Evolutionary conservation across 1,140 invertebrate genomes (phyloP).

Genomic region (Hypothenemus hampei): DNA sequence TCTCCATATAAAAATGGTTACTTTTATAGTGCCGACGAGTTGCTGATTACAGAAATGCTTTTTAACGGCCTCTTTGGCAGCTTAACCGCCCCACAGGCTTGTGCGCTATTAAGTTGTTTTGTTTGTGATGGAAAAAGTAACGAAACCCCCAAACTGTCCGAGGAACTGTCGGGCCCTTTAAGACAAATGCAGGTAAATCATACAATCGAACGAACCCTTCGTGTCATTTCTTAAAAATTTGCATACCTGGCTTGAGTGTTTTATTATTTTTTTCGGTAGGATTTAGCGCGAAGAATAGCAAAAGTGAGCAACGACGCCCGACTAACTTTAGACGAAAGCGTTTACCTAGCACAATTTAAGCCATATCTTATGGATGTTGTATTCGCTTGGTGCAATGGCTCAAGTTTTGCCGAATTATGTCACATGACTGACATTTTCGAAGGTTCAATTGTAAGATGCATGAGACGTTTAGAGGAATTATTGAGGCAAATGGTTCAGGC

Average conservation of each 20-base stretch:
- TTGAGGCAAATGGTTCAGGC: conserved; percentile 93
- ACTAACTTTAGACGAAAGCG: conserved; percentile 83
- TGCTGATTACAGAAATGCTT: conserved; percentile 97
- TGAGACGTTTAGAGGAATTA: conserved; percentile 94
- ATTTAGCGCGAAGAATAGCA: conserved; percentile 84
- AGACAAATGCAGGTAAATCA: conserved; percentile 75
- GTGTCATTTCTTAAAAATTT: not conserved
- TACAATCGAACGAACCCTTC: too few species aligned
- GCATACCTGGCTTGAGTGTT: not conserved
- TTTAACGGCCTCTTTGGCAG: conserved; percentile 95
- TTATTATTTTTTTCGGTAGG: conserved; percentile 52
- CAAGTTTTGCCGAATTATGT: conserved; percentile 87
- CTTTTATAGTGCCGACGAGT: conserved; percentile 83
- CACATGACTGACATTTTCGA: conserved; percentile 99
- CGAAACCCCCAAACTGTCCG: conserved; percentile 76
- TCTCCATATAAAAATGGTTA: conserved; percentile 4
- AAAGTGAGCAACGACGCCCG: conserved; percentile 89
- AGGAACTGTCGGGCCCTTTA: conserved; percentile 82
- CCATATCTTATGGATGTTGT: conserved; percentile 98
- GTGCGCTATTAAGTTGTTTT: conserved; percentile 91
- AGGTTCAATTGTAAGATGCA: conserved; percentile 96
- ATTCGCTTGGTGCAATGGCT: conserved; percentile 91
- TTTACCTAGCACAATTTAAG: conserved; percentile 90
- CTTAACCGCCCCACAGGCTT: conserved; percentile 75
- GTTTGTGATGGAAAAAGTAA: conserved; percentile 94